A percentile compares a stretch with the other conserved stretches of the same genome.
Evolutionary conservation across 2,113 vertebrate genomes (phyloP).

Genomic region (Vidua macroura): DNA sequence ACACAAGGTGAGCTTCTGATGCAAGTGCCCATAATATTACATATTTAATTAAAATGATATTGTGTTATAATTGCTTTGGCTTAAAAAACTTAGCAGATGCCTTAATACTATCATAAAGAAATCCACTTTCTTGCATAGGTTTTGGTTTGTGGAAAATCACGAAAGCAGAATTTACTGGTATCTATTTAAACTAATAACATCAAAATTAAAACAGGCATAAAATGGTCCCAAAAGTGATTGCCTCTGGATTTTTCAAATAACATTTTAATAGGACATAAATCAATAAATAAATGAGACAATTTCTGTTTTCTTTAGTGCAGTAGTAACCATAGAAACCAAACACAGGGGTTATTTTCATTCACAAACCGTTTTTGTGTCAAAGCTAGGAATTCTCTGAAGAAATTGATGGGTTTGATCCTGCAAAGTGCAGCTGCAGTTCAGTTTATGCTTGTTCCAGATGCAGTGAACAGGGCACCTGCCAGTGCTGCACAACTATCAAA

Average conservation of each 20-base stretch:
- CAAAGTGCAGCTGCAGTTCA: neutral
- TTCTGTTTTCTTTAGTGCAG: neutral
- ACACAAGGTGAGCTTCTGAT: neutral
- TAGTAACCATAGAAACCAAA: conserved; percentile 25
- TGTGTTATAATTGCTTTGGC: neutral
- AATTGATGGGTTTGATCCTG: neutral
- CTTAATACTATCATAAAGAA: neutral
- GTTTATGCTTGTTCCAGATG: neutral
- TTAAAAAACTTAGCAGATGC: neutral
- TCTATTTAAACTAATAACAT: neutral
- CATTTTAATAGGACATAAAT: neutral
- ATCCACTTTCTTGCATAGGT: neutral
- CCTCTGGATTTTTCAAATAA: neutral
- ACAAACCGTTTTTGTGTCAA: neutral
- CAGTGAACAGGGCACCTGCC: neutral
- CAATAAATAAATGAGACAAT: neutral
- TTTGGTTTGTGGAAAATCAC: neutral
- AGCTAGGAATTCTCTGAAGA: neutral
- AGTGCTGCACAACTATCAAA: neutral
- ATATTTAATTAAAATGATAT: neutral
- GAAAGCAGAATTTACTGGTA: neutral
- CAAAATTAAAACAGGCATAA: neutral
- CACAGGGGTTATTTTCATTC: neutral
- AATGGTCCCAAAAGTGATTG: neutral
- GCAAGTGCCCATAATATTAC: neutral